These are phyloP conservation scores for Trachymyrmex septentrionalis DNA, from an alignment of 1,140 invertebrate species.

Conservation along the genomic window DNA sequence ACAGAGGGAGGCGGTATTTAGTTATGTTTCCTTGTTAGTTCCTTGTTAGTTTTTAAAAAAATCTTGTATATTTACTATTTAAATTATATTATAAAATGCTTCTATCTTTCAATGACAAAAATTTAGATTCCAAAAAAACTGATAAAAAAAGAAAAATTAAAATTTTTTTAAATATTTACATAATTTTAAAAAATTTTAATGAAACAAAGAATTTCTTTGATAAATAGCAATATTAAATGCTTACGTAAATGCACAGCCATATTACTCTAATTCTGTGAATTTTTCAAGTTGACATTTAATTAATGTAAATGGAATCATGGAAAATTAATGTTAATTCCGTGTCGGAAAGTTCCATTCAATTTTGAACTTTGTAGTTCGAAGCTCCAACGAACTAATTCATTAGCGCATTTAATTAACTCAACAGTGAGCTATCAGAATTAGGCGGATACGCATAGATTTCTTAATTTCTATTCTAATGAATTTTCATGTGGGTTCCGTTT, in stretches of 20 bases:
- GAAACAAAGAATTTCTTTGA: neutral
- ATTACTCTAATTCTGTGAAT: neutral
- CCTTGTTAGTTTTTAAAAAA: no score
- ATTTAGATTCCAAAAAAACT: neutral
- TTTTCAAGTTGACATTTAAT: conserved; percentile 24
- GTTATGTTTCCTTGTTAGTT: no score
- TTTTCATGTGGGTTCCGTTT: neutral
- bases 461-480: conserved; percentile 13
- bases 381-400: conserved; percentile 20
- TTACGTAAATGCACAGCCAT: neutral
- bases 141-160: neutral
- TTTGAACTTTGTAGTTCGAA: conserved; percentile 16
- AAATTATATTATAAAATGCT: neutral
- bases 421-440: conserved; percentile 11
- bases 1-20: no score
- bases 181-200: neutral
- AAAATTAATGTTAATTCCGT: conserved; percentile 24
- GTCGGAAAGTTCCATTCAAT: conserved; percentile 23
- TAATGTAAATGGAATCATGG: conserved; percentile 24
- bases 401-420: conserved; percentile 30
- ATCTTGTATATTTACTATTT: neutral
- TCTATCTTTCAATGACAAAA: neutral
- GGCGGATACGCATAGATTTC: conserved; percentile 7
- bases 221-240: conserved; percentile 10
- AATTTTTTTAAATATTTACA: neutral